Percentiles rank a stretch among this genome's conserved stretches.
Conservation (phyloP, 2,888 invertebrate genomes). For the Idaea biselata region DNA sequence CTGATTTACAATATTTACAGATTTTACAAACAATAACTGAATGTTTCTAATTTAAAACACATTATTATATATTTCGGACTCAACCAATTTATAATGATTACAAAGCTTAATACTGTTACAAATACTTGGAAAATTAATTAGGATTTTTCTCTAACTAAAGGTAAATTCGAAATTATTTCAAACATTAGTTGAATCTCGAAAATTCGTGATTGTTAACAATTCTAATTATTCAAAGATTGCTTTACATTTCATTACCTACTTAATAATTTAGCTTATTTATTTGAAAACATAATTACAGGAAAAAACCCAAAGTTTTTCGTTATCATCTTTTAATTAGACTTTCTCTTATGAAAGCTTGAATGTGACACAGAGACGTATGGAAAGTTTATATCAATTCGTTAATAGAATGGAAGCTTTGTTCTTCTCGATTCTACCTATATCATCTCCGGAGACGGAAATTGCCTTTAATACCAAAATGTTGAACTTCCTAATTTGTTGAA, state of each 20-base stretch:
- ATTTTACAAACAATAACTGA: constrained; percentile 31
- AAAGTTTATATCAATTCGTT: no score
- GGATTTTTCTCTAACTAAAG: not conserved
- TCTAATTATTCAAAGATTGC: not conserved
- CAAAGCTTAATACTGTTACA: not conserved
- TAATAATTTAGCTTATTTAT: not conserved
- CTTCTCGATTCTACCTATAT: no score
- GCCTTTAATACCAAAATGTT: no score
- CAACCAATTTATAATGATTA: not conserved
- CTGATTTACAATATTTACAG: constrained; percentile 55
- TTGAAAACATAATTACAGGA: not conserved
- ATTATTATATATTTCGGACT: not conserved
- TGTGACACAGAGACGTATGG: no score
- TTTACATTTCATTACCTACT: not conserved
- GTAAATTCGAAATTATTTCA: not conserved
- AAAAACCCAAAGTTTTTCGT: not conserved
- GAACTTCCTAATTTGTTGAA: no score
- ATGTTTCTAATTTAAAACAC: not conserved
- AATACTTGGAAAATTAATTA: not conserved
- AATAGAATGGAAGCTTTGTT: no score
- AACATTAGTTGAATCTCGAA: not conserved
- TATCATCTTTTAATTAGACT: not conserved
- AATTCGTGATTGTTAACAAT: not conserved
- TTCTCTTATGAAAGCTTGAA: no score
- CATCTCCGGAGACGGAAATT: no score